Evolutionary conservation across 2,113 vertebrate species (phyloP), one percentile per base, ranked within the genome.

Genomic region (Etia nguti): DNA sequence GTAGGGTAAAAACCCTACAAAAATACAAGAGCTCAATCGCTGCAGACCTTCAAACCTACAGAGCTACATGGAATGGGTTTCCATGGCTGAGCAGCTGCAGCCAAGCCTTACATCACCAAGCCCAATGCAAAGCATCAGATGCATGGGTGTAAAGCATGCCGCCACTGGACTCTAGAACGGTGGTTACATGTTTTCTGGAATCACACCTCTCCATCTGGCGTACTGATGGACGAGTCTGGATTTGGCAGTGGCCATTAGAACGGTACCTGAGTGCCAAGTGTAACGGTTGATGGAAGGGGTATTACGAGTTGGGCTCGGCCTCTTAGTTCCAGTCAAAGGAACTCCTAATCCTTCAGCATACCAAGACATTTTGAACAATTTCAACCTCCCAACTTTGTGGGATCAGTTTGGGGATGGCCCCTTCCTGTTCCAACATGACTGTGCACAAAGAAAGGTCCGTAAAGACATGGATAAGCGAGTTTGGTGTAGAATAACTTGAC

Each of bases 241-340:
- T 57, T 57, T 57, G 55, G 55, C 55, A 15, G 55, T 15, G 11
- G 22, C 0, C 0, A 56, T 56, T 56, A 26, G 4, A 0, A 56
- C 1, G 4, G 55, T 57, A 57, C 55, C 55, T 8, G 55, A 57
- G 55, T 15, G 55, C 12, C 1, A 2, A 57, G 55, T 26, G 12
- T 26, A 15, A 57, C 12, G 12, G 55, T 57, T 57, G 2, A 6
- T 26, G 55, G 55, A 57, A 57, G 0, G 0, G 12, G 22, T 26
- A 57, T 57, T 26, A 56, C 15, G 55, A 31, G 29, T 56, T 56
- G 55, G 0, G 55, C 55, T 56, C 4, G 1, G 1, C 0, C 22
- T 11, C 11, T 1, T 13, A 4, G 22, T 56, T 56, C 55, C 22
- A 26, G 11, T 56, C 22, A 56, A 56, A 56, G 22, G 55, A 56